These are phyloP conservation scores for Myopa testacea DNA, from an alignment of 2,888 invertebrate genomes.

Conservation along the genomic window DNA sequence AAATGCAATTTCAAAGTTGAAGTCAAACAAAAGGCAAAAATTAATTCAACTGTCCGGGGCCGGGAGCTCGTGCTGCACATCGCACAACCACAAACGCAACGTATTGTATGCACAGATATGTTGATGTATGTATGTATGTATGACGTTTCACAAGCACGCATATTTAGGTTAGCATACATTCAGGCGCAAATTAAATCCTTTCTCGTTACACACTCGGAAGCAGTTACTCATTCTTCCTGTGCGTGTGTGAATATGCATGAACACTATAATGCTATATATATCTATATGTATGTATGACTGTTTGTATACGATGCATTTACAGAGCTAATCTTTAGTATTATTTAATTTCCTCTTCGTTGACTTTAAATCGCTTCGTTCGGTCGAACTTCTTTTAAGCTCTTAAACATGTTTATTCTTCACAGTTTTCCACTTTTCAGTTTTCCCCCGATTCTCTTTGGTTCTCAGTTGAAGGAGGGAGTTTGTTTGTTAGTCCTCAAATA, in stretches of 20 bases:
- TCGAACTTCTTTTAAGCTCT: background rate
- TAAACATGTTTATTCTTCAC: too few relatives aligned
- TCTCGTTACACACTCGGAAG: constrained; percentile 12
- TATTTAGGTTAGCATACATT: constrained; percentile 26
- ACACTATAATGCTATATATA: background rate
- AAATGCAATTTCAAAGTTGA: constrained; percentile 23
- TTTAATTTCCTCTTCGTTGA: constrained; percentile 26
- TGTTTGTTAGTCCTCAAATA: constrained; percentile 8
- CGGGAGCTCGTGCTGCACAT: background rate
- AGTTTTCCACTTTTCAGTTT: background rate
- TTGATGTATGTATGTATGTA: background rate
- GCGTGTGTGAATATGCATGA: background rate
- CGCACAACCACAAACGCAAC: background rate
- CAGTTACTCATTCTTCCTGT: constrained; percentile 3
- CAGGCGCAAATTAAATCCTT: constrained; percentile 26
- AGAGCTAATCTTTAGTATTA: constrained; percentile 22
- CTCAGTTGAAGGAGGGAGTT: background rate
- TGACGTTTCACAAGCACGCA: background rate
- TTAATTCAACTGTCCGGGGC: constrained; percentile 14
- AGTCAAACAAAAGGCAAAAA: constrained; percentile 21
- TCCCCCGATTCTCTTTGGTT: background rate
- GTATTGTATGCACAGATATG: background rate
- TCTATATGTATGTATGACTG: background rate
- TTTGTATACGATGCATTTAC: constrained; percentile 14
- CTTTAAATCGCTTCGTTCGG: background rate